Evolutionary conservation across 2,888 invertebrate species (phyloP).

Genomic region (Apamea sordens): DNA sequence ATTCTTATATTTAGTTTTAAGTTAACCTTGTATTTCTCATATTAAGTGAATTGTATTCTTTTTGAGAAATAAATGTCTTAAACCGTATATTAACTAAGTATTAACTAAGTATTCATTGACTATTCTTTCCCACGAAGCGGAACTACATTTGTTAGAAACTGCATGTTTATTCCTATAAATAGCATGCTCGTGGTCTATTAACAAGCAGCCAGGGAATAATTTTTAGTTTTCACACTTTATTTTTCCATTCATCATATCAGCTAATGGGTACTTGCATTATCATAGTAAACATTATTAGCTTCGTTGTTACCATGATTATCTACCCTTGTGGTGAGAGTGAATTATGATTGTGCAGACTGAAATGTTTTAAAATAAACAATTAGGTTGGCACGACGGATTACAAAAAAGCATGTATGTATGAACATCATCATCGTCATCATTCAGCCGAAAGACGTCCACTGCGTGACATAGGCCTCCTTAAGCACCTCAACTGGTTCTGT

Average conservation of each 20-base stretch:
- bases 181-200: constrained; percentile 20
- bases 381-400: not conserved
- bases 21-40: too few relatives aligned
- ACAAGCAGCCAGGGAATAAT: constrained; percentile 7
- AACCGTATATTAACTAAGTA: too few relatives aligned
- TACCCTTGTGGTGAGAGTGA: not conserved
- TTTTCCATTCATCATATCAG: constrained; percentile 34
- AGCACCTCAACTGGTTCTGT: too few relatives aligned
- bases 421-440: too few relatives aligned
- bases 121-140: not conserved
- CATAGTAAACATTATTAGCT: constrained; percentile 28
- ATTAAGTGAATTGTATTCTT: too few relatives aligned
- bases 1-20: too few relatives aligned
- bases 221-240: constrained; percentile 19
- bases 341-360: not conserved
- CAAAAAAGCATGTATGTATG: not conserved
- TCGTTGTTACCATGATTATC: constrained; percentile 19
- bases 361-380: not conserved
- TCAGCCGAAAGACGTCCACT: too few relatives aligned
- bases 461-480: too few relatives aligned
- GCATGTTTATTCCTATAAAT: constrained; percentile 7
- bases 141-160: constrained; percentile 8
- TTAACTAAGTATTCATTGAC: not conserved
- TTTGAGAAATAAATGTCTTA: too few relatives aligned
- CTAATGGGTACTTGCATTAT: constrained; percentile 26